phyloP scores from a whole-genome alignment of 2,113 vertebrate genomes.

The Podilymbus podiceps region DNA sequence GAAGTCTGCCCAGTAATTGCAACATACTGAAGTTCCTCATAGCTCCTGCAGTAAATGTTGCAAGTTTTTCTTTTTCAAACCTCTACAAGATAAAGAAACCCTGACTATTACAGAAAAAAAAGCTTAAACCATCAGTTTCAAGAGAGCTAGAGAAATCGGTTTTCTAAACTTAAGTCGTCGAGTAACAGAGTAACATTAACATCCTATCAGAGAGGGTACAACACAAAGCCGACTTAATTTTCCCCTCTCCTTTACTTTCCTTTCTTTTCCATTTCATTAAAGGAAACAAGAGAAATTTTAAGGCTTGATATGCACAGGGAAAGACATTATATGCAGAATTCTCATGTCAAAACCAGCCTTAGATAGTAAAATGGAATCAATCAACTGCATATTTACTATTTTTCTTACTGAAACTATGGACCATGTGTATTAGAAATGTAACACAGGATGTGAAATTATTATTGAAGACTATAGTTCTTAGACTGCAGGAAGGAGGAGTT shows the following conservation, averaged over 20 bases:
- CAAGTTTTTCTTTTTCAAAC: not conserved
- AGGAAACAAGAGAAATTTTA: not conserved
- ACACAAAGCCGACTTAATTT: not conserved
- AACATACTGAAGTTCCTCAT: conserved; percentile 1
- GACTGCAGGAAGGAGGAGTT: not conserved
- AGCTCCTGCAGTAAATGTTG: not conserved
- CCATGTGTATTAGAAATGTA: not conserved
- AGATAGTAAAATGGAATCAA: not conserved
- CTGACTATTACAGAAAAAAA: not conserved
- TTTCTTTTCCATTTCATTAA: not conserved
- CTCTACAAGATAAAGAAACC: not conserved
- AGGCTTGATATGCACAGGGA: not conserved
- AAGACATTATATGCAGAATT: not conserved
- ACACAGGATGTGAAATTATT: not conserved
- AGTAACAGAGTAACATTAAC: not conserved
- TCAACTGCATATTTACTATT: not conserved
- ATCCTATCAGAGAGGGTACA: not conserved
- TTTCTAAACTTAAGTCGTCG: not conserved
- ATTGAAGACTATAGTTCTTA: not conserved
- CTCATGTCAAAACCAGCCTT: not conserved
- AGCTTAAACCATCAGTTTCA: not conserved
- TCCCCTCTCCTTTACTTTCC: not conserved
- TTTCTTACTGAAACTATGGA: not conserved
- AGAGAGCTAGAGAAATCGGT: not conserved
- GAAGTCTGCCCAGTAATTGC: not conserved